Percentiles rank a stretch among this genome's conserved stretches.
Evolutionary conservation across 2,113 vertebrate genomes (phyloP).

Genomic region (Xyrauchen texanus): DNA sequence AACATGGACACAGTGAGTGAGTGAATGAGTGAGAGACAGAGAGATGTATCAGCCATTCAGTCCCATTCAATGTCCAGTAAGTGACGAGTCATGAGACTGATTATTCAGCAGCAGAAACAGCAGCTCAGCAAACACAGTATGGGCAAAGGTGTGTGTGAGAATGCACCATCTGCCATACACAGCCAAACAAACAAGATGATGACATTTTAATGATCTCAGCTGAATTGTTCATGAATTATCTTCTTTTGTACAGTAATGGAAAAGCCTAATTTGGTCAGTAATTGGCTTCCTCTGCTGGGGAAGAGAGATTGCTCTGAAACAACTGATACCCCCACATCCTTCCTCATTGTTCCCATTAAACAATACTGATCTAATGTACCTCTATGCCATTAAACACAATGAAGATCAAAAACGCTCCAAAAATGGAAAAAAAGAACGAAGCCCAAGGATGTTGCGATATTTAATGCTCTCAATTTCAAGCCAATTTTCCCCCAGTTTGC

Average conservation of each 20-base stretch:
- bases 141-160: not conserved
- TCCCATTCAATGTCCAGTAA: slow-evolving; percentile 16
- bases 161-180: slow-evolving; percentile 11
- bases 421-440: too few relatives aligned
- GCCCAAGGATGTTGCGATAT: not conserved
- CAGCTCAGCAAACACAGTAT: not conserved
- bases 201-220: slow-evolving; percentile 15
- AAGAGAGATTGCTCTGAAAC: slow-evolving; percentile 28
- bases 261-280: slow-evolving; percentile 31
- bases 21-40: not conserved
- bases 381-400: not conserved
- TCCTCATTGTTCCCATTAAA: slow-evolving; percentile 43
- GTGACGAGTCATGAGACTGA: slow-evolving; percentile 23
- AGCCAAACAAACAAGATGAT: slow-evolving; percentile 32
- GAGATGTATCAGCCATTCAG: not conserved
- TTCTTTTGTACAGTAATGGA: slow-evolving; percentile 11
- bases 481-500: not conserved
- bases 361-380: slow-evolving; percentile 24
- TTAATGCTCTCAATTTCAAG: not conserved
- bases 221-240: slow-evolving; percentile 10
- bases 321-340: slow-evolving; percentile 30
- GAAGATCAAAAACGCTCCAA: not conserved
- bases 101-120: slow-evolving; percentile 34
- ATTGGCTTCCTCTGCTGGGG: slow-evolving; percentile 39
- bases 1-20: slow-evolving; percentile 53